Base-by-base conservation (phyloP, 2,888 invertebrate species). In the Mythimna albipuncta region DNA sequence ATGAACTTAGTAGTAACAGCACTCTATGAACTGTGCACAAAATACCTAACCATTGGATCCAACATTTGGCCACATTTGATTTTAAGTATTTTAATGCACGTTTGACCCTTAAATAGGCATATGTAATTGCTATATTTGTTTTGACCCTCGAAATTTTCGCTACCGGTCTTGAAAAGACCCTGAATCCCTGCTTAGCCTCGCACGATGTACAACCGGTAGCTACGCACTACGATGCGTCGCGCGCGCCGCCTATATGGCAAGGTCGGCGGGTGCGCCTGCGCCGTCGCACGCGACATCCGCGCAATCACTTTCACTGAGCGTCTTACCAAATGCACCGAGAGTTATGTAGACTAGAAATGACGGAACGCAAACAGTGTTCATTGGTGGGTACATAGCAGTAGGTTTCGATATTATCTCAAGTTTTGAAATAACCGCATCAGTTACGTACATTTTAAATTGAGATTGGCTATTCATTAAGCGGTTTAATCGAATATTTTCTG, bases 221-320 rank as follows among this genome's bases (percentile, higher is more conserved):
- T 75, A 82, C 83, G 83, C 79, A 78, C 83, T 75, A 79, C 75
- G 82, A 82, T 77, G 82, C 83, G 81, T 77, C 83, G 86, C 85
- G 77, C 80, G 75, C 85, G 84, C 86, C 84, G 83, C 87, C 87
- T 93, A 93, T 94, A 95, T 92, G 95, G 95, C 96, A 96, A 96
- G 95, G 96, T 94, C 95, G 94, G 89, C 92, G 88, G 91, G 93
- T 92, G 91, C 90, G 89, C 88, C 85, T 82, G 86, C 88, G 88
- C 88, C 79, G 81, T 88, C 90, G 93, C 94, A 93, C 94, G 94
- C 95, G 95, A 95, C 95, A 94, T 89, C 90, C 87, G 92, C 93
- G 93, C 93, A 93, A 94, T 95, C 95, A 95, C 95, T 95, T 96
- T 96, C 96, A 95, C 95, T 92, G 91, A 91, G 89, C 89, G 89